phyloP scores from a whole-genome alignment of 30 jellyfish, hydroid and myxozoan genomes.

The Hydractinia symbiolongicarpus region DNA sequence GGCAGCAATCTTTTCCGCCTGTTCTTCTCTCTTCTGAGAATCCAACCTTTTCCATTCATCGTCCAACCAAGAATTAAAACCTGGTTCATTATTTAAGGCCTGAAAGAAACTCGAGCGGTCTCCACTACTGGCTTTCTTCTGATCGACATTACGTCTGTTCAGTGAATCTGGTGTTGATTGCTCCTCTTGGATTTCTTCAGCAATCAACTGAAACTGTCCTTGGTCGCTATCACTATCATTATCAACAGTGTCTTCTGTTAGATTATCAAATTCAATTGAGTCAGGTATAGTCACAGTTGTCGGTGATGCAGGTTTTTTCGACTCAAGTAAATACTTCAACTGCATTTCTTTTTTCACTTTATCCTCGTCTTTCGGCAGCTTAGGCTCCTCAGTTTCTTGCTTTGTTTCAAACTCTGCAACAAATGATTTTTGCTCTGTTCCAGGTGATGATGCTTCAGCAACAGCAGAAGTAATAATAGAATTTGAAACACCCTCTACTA shows the following conservation, averaged over 20 bases:
- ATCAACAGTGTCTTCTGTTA: slow-evolving; percentile 14
- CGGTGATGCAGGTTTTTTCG: neutral
- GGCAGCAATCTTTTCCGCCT: slow-evolving; percentile 77
- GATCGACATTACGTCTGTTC: neutral
- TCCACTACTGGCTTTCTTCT: slow-evolving; percentile 1
- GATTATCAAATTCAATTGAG: neutral
- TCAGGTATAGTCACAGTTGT: neutral
- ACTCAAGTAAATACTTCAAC: slow-evolving; percentile 4
- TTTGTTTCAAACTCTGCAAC: too few relatives aligned
- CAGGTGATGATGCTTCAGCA: slow-evolving; percentile 14
- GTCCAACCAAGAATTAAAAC: slow-evolving; percentile 52
- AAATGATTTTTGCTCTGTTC: neutral
- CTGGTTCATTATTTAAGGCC: slow-evolving; percentile 50
- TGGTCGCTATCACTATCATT: slow-evolving; percentile 18
- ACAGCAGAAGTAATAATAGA: slow-evolving; percentile 8
- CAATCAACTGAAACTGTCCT: slow-evolving; percentile 21
- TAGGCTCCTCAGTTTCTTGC: too few relatives aligned
- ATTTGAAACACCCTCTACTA: slow-evolving; percentile 5
- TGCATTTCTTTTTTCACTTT: neutral
- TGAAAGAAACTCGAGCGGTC: slow-evolving; percentile 71
- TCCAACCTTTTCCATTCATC: slow-evolving; percentile 58
- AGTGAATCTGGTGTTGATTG: slow-evolving; percentile 17
- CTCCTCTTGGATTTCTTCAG: slow-evolving; percentile 22
- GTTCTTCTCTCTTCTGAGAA: slow-evolving; percentile 50
- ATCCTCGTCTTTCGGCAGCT: too few relatives aligned